Base-by-base conservation (phyloP, 2,797 vertebrate genomes). In the Lithobates sylvaticus region DNA sequence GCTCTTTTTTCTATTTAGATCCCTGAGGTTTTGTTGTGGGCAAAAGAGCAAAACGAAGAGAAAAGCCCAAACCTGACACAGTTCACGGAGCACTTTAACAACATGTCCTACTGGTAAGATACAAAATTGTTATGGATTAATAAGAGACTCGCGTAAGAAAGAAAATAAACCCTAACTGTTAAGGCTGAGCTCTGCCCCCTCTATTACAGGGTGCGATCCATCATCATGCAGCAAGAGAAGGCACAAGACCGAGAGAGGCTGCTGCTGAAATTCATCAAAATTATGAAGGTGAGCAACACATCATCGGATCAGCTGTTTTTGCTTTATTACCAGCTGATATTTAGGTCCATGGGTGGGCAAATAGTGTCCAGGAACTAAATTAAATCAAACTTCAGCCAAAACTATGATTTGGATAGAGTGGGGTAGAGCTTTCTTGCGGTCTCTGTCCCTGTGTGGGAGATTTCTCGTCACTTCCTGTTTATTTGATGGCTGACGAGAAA, bases 1-100 rank as follows among this genome's bases (percentile, higher is more conserved):
- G 39, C 15, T 0, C 42, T 26, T 15, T 58, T 86, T 84, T 21
- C 79, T n/a, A 89, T 2, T 10, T 89, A 99, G 98, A 99, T 99
- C 84, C 98, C 98, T 0, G 98, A 99, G 92, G 98, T 99, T 86
- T 91, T 99, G 89, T 97, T 99, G 78, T 99, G 98, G 98, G 98
- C 98, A 0, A 99, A 99, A 91, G 98, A 99, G 89, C 98, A 99
- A 94, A 99, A 99, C 16, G 98, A 99, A 90, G 98, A 99, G 93
- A 99, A 99, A 91, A 99, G 98, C 91, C 98, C 97, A 1, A 99
- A 99, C 90, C 91, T 99, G 92, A 99, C 98, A 1, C 98, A 99
- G 94, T 99, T 99, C 93, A 99, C 98, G 23, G 98, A 99, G 95
- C 98, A 99, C 95, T 99, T 99, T 97, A 99, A 99, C 95, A 99